Base-by-base conservation (phyloP, 2,113 vertebrate genomes). In the Triplophysa siluroides region DNA sequence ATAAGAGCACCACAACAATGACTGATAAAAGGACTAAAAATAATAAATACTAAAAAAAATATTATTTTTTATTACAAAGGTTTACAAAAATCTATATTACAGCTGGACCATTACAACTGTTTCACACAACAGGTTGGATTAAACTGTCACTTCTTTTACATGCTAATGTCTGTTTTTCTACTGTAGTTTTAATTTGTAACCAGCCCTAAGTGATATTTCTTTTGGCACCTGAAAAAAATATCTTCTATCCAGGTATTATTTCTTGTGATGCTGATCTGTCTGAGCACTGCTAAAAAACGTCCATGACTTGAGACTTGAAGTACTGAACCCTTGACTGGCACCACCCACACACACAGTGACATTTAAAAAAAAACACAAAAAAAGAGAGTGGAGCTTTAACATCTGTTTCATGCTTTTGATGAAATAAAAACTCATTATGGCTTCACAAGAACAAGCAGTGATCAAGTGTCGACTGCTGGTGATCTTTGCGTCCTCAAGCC, bases 341-440 rank as follows among this genome's bases (percentile, higher is more conserved):
- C 29, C 68, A 66, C 50, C 78, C 26, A 80, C 62, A 80, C 9
- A 38, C 33, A 21, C 7, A 10, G 7, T 58, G 54, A 58, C 19
- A 58, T 19, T 3, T 58, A 6, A 1, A 52, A 52, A 38, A 0
- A 52, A 18, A 18, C 50, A 52, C 16, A 18, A 16, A 58, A 13
- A n/a, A 56, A 58, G 7, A n/a, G 21, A 58, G 7, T n/a, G 16
- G 8, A 58, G 9, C 7, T 38, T 7, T 38, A 21, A 56, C 18
- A 16, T 16, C 18, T 56, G 19, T 73, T 75, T 84, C 19, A 54
- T 41, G 13, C 9, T 74, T 47, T 67, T 63, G 68, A 70, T 26
- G 5, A 69, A 63, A 52, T 71, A 69, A 76, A 67, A 67, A 69
- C 67, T 62, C 58, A 83, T 68, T 78, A 60, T 68, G 81, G 52